Base-by-base conservation (phyloP, 2,888 invertebrate species). In the Philopedon plagiatum region DNA sequence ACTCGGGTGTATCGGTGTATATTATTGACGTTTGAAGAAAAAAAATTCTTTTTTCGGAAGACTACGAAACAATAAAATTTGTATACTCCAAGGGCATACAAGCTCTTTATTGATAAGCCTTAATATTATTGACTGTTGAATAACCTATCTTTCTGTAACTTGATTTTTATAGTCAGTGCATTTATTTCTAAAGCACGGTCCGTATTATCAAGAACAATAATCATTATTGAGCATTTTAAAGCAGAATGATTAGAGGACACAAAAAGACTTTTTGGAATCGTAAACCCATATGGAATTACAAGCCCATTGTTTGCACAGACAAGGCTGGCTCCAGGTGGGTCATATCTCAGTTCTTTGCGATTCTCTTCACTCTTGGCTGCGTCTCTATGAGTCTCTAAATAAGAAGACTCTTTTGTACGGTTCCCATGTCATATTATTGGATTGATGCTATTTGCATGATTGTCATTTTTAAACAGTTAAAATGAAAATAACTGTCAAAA, bases 251-350 rank as follows among this genome's bases (percentile, higher is more conserved):
- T 62, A 62, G 18, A 32, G n/a, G 11, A 46, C 60, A 62, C 32
- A 62, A 26, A 44, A 46, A 44, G 26, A n/a, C 26, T 26, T 46
- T 29, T 62, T 41, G 26, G n/a, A 60, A 26, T 60, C 18, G 15
- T 26, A 67, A 57, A 73, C 74, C 73, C 76, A 78, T 79, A 79
- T 80, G 79, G 76, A 80, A 81, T 80, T 80, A 80, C 80, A 76
- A 60, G 73, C 68, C 77, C 74, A 81, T 81, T 81, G 80, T 81
- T 77, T 61, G 54, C 39, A 71, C 71, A 75, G 66, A 78, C 75
- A 78, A 76, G 77, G 72, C 69, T 72, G 75, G 73, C 75, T 76
- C 78, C 79, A 79, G 78, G 78, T 79, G 79, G 79, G 77, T 61
- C 71, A 60, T 15, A 58, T 70, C 62, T 74, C 75, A 41, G 37